Conservation (phyloP, 2,797 vertebrate genomes). For the Amniataba percoides region DNA sequence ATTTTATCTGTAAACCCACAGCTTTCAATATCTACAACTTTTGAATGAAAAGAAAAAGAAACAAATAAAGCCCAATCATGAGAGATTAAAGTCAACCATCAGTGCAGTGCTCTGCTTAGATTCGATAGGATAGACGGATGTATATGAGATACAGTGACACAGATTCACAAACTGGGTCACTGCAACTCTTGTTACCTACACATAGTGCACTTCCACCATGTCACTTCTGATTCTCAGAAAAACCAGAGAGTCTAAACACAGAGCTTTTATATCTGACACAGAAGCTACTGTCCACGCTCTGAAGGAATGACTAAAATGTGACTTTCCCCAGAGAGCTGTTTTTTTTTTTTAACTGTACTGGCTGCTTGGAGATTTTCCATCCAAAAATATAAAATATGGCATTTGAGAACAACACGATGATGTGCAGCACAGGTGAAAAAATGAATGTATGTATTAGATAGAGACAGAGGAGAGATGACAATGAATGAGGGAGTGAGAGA, state of each 20-base stretch:
- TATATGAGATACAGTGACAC: neutral
- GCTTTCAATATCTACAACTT: neutral
- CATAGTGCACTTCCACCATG: neutral
- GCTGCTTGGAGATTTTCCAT: neutral
- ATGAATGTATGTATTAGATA: no score
- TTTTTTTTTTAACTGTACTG: neutral
- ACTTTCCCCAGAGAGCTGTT: neutral
- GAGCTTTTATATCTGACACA: constrained; percentile 14
- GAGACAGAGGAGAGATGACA: no score
- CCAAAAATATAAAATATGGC: neutral
- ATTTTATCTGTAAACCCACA: neutral
- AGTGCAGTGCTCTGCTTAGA: neutral
- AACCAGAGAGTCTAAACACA: constrained; percentile 14
- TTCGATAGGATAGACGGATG: neutral
- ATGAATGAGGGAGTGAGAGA: no score
- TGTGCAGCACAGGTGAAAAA: neutral
- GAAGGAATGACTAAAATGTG: constrained; percentile 9
- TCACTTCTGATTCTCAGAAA: neutral
- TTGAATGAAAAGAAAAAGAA: neutral
- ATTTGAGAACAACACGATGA: neutral
- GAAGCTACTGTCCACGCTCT: constrained; percentile 8
- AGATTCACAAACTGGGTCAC: constrained; percentile 39
- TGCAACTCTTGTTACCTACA: constrained; percentile 8
- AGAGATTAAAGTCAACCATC: neutral
- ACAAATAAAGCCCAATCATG: neutral